Evolutionary conservation across 2,888 invertebrate species (phyloP).

Genomic region (Amiota mariae): DNA sequence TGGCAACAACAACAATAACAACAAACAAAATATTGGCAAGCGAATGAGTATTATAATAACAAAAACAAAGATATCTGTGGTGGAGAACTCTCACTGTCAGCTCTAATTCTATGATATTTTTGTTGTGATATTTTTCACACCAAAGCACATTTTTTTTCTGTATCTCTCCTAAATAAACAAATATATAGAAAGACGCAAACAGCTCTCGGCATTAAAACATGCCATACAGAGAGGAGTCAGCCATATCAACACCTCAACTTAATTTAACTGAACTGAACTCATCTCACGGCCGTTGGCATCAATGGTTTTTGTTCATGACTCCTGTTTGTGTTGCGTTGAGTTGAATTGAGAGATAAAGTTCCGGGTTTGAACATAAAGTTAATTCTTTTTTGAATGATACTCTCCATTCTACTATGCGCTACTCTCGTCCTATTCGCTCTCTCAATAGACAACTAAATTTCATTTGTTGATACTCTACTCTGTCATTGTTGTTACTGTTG

Average conservation of each 20-base stretch:
- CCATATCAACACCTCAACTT: not conserved
- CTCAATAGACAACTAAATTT: slow-evolving; percentile 20
- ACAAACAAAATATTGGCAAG: not conserved
- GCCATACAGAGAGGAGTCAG: not conserved
- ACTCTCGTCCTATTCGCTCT: not conserved
- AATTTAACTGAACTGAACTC: no score
- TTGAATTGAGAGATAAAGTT: no score
- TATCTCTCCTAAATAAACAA: no score
- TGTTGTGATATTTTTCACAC: slow-evolving; percentile 18
- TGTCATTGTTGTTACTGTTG: not conserved
- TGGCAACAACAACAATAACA: not conserved
- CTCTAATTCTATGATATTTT: slow-evolving; percentile 13
- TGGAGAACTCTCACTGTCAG: not conserved
- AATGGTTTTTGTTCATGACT: no score
- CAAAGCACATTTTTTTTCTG: not conserved
- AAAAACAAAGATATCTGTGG: not conserved
- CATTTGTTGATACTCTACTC: slow-evolving; percentile 8
- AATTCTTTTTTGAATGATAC: slow-evolving; percentile 67
- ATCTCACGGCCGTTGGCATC: no score
- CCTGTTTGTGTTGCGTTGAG: no score
- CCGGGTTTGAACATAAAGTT: slow-evolving; percentile 41
- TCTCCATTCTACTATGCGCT: slow-evolving; percentile 27
- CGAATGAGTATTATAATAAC: not conserved
- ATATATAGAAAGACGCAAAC: not conserved
- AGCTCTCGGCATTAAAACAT: slow-evolving; percentile 13